A percentile compares a stretch with the other conserved stretches of the same genome.
Evolutionary conservation across 2,113 vertebrate genomes (phyloP).

Genomic region (human): GRCh38 chr9:105855001-105855500

Average conservation of each 20-base stretch:
- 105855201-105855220: too few species aligned
- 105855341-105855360: background rate
- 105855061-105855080: background rate
- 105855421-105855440: slow-evolving; percentile 42
- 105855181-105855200: background rate
- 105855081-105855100: background rate
- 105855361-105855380: slow-evolving; percentile 21
- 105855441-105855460: slow-evolving; percentile 36
- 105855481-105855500: background rate
- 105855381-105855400: background rate
- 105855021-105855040: background rate
- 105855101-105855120: background rate
- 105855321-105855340: background rate
- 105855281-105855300: background rate
- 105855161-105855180: background rate
- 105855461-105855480: slow-evolving; percentile 46
- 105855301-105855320: background rate
- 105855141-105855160: background rate
- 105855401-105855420: slow-evolving; percentile 56
- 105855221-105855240: background rate
- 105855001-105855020: background rate
- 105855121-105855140: background rate
- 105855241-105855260: background rate
- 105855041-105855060: background rate
- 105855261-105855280: background rate